Base-by-base conservation (phyloP, 2,797 vertebrate species). In the Scolopax rusticola region DNA sequence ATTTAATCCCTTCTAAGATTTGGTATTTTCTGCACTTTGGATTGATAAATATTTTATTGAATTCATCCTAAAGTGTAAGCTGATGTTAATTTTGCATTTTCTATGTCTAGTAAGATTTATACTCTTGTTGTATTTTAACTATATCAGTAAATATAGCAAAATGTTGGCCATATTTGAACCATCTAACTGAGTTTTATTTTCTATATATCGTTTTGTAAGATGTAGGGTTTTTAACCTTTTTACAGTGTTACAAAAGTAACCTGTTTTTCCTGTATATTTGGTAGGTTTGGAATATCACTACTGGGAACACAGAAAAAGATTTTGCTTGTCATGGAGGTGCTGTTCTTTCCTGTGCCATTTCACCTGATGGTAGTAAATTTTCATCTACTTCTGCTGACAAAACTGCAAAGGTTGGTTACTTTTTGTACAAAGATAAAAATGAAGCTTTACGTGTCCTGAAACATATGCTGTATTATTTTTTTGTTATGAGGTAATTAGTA, bases 381-480 rank as follows among this genome's bases (percentile, higher is more conserved):
- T 98, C 98, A 90, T 99, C 99, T 97, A 97, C 98, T 82, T 99
- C 99, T 93, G 98, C 99, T 89, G 99, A 99, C 97, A 99, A 98
- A 96, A 99, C 98, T 17, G 99, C 99, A 73, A 99, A 99, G 99
- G 99, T 99, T 96, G 74, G 88, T 89, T 80, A 18, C 15, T 84
- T 32, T 85, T 33, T 69, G 4, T 84, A 76, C 18, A 69, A 82
- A 90, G 47, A 56, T 68, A n/a, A 64, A 85, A 64, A 30, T 9
- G 3, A 41, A 85, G 11, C 24, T 15, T 65, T 82, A 24, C 86
- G 65, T 91, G 24, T 74, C 36, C 67, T 83, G 70, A 70, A 50
- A 79, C 25, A 2, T 41, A 20, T 74, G 36, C 54, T 92, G 0
- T 36, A 8, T 82, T 21, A 28, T 45, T 86, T 86, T 45, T 78